Evolutionary conservation across 2,888 invertebrate genomes (phyloP).

Genomic region (Papilio demoleus): DNA sequence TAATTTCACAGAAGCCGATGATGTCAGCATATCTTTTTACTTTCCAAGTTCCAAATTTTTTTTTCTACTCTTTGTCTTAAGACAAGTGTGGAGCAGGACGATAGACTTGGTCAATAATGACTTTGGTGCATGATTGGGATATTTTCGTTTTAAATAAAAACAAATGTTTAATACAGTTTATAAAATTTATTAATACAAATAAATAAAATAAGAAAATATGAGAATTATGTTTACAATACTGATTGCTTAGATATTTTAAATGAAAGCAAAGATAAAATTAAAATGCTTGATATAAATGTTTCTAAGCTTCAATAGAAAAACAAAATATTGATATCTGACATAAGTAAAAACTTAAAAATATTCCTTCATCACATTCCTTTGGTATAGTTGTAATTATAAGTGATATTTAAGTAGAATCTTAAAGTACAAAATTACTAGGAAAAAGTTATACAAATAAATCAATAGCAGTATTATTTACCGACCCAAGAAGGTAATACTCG

Average conservation of each 20-base stretch:
- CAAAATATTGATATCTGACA: background rate
- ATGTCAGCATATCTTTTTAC: too few species aligned
- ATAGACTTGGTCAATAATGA: too few species aligned
- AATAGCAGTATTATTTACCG: slow-evolving; percentile 54
- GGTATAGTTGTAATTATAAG: slow-evolving; percentile 3
- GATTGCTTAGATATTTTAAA: background rate
- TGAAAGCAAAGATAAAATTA: background rate
- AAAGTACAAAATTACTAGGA: background rate
- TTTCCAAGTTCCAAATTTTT: too few species aligned
- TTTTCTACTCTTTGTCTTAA: background rate
- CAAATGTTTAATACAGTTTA: background rate
- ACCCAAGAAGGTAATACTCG: slow-evolving; percentile 75
- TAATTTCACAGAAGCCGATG: too few species aligned
- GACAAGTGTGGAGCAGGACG: background rate
- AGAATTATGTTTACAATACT: background rate
- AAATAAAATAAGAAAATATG: background rate
- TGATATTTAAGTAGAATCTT: background rate
- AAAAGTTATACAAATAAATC: slow-evolving; percentile 10
- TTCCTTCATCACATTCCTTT: background rate
- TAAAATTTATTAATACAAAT: background rate
- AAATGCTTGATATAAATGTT: background rate
- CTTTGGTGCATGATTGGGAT: background rate
- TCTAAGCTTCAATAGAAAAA: background rate
- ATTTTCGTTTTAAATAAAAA: background rate
- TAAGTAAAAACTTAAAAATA: background rate